Conservation (phyloP, 2,888 invertebrate species). For the Cataglyphis cursor region DNA sequence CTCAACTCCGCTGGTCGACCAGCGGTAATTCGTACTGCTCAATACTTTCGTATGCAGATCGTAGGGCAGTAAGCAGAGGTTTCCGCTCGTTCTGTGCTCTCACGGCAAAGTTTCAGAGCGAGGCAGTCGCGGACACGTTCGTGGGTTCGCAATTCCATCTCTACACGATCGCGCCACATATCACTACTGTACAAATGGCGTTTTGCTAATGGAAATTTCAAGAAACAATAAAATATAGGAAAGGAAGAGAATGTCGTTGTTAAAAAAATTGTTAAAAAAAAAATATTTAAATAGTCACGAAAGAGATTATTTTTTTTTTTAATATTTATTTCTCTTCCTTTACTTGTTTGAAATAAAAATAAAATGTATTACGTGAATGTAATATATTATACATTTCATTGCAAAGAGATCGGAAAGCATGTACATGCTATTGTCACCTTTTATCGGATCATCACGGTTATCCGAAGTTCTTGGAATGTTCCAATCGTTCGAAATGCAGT, state of each 20-base stretch:
- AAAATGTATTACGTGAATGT: background rate
- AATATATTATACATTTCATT: background rate
- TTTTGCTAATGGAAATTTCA: background rate
- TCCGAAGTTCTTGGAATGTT: conserved; percentile 31
- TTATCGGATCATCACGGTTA: conserved; percentile 40
- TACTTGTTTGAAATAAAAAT: background rate
- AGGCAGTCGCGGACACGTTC: conserved; percentile 25
- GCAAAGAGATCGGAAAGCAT: background rate
- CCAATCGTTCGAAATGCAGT: conserved; percentile 35
- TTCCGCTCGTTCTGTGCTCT: conserved; percentile 27
- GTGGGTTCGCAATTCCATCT: background rate
- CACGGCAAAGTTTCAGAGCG: conserved; percentile 42
- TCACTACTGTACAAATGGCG: background rate
- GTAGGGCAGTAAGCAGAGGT: conserved; percentile 36
- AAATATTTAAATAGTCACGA: background rate
- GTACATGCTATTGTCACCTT: conserved; percentile 2
- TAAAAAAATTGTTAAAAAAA: background rate
- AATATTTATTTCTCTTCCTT: background rate
- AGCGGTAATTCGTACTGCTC: conserved; percentile 51
- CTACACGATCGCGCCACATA: background rate
- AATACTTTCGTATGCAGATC: conserved; percentile 56
- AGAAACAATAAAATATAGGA: background rate
- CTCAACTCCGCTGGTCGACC: conserved; percentile 29
- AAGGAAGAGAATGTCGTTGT: background rate
- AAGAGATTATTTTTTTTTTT: background rate